Conservation (phyloP, 2,797 vertebrate species). For the Florisuga fusca region DNA sequence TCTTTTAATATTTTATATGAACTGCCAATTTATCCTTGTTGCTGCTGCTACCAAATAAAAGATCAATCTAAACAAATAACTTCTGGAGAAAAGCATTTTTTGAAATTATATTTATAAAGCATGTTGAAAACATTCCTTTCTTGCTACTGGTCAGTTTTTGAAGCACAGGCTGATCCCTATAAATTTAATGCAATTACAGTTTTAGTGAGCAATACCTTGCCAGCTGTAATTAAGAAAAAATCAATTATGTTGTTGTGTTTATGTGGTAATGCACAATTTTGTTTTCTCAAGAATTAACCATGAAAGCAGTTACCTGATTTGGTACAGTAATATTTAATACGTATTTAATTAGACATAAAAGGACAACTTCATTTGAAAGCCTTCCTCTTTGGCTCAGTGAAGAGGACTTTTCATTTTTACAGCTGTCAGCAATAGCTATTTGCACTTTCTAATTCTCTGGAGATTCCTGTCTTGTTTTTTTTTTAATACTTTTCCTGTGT, state of each 20-base stretch:
- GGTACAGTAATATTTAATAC: not conserved
- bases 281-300: not conserved
- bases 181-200: not conserved
- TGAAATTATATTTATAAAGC: not conserved
- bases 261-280: not conserved
- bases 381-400: not conserved
- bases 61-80: not conserved
- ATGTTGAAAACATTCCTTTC: not conserved
- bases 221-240: not conserved
- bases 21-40: not conserved
- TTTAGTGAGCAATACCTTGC: not conserved
- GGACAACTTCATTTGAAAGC: not conserved
- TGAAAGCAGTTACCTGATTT: not conserved
- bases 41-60: not conserved
- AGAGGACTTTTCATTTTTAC: not conserved
- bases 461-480: not conserved
- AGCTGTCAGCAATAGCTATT: not conserved
- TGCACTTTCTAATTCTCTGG: not conserved
- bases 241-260: not conserved
- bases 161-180: not conserved
- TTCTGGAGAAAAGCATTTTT: not conserved
- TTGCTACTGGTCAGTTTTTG: not conserved
- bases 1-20: not conserved
- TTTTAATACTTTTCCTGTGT: not conserved
- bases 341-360: conserved; percentile 1